These are phyloP conservation scores for Pardosa pseudoannulata DNA, from an alignment of 2,888 invertebrate genomes.

Conservation along the genomic window DNA sequence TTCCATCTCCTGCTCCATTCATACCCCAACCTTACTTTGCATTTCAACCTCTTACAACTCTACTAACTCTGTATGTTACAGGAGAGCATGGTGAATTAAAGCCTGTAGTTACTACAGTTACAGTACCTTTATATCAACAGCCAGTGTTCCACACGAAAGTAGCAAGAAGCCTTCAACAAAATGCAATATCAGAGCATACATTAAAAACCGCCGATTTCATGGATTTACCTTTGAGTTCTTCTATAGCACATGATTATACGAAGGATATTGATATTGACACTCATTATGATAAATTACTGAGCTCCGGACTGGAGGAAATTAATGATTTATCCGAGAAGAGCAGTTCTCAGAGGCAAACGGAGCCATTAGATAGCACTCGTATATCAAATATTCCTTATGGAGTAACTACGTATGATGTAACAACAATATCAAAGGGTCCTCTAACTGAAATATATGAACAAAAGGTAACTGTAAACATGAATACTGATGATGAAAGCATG, in stretches of 20 bases:
- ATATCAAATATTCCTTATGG: slow-evolving; percentile 20
- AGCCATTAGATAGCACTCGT: slow-evolving; percentile 58
- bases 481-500: slow-evolving; percentile 24
- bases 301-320: slow-evolving; percentile 72
- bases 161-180: slow-evolving; percentile 64
- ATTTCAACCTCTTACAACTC: slow-evolving; percentile 73
- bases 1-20: slow-evolving; percentile 64
- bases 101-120: slow-evolving; percentile 74
- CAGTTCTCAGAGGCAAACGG: slow-evolving; percentile 39
- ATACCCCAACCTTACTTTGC: slow-evolving; percentile 72
- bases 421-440: slow-evolving; percentile 74
- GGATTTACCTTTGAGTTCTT: slow-evolving; percentile 42
- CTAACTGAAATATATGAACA: slow-evolving; percentile 74
- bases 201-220: slow-evolving; percentile 45
- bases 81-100: slow-evolving; percentile 74
- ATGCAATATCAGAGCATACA: slow-evolving; percentile 35
- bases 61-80: slow-evolving; percentile 74
- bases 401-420: slow-evolving; percentile 56
- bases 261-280: slow-evolving; percentile 63
- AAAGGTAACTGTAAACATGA: slow-evolving; percentile 65
- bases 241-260: neutral
- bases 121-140: slow-evolving; percentile 73
- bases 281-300: slow-evolving; percentile 63
- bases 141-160: slow-evolving; percentile 72
- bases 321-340: slow-evolving; percentile 65